Evolutionary conservation across 2,888 invertebrate species (phyloP).

Genomic region (Andrena trimmerana): DNA sequence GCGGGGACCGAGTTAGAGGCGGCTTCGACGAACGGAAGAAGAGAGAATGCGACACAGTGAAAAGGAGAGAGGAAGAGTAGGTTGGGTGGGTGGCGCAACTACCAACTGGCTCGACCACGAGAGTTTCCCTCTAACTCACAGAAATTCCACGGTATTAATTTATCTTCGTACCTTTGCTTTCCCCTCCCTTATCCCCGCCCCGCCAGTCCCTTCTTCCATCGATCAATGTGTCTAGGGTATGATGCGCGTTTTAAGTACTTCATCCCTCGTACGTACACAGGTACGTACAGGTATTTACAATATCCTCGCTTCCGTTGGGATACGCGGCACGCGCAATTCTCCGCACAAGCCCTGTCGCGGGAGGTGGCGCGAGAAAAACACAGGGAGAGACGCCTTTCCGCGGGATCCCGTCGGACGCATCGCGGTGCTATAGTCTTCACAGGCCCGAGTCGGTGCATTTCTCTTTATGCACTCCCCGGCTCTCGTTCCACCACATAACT

Average conservation of each 20-base stretch:
- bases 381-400: constrained; percentile 2
- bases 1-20: constrained; percentile 34
- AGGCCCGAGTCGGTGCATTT: constrained; percentile 49
- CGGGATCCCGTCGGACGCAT: constrained; percentile 18
- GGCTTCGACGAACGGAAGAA: constrained; percentile 39
- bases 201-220: constrained; percentile 58
- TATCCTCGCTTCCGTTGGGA: not conserved
- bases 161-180: constrained; percentile 76
- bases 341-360: too few relatives aligned
- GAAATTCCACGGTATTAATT: constrained; percentile 78
- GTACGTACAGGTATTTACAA: constrained; percentile 5
- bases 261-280: constrained; percentile 38
- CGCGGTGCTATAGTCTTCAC: constrained; percentile 15
- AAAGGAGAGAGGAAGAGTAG: constrained; percentile 32
- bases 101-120: constrained; percentile 59
- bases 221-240: constrained; percentile 70
- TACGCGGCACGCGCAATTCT: not conserved
- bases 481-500: constrained; percentile 59
- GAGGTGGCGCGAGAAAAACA: not conserved
- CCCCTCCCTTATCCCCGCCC: constrained; percentile 28
- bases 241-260: constrained; percentile 62
- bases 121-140: constrained; percentile 73
- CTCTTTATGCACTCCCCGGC: constrained; percentile 44
- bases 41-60: constrained; percentile 10
- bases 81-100: constrained; percentile 33